A percentile compares a stretch with the other conserved stretches of the same genome.
Evolutionary conservation across 2,797 vertebrate genomes (phyloP).

Genomic region (Cynopterus sphinx): DNA sequence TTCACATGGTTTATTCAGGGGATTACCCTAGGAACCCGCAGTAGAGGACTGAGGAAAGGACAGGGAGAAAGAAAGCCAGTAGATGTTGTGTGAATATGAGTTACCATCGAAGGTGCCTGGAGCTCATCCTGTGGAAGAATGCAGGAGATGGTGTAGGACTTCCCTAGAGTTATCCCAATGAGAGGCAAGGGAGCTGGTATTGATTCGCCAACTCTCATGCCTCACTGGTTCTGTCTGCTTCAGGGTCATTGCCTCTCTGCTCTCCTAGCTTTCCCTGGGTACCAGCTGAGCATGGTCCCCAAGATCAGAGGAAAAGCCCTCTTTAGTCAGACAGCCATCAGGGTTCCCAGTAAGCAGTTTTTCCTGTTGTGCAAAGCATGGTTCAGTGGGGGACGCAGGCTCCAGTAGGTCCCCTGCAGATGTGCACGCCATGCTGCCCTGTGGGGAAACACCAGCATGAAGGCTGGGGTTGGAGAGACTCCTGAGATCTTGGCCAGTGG

Average conservation of each 20-base stretch:
- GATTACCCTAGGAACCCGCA: background rate
- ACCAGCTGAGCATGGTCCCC: background rate
- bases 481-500: background rate
- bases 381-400: accelerated
- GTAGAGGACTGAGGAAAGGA: background rate
- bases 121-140: background rate
- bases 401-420: no score
- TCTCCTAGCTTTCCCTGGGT: background rate
- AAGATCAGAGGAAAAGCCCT: background rate
- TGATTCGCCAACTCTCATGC: background rate
- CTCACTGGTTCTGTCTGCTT: background rate
- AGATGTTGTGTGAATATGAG: background rate
- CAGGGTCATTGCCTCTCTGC: background rate
- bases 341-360: background rate
- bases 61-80: background rate
- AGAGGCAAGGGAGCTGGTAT: background rate
- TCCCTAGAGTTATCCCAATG: background rate
- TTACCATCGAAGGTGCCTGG: background rate
- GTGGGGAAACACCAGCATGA: background rate
- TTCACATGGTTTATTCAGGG: background rate
- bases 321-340: background rate
- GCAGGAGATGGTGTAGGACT: background rate
- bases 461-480: background rate
- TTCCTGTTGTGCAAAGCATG: accelerated
- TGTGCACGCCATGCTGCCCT: background rate